A percentile compares a stretch with the other conserved stretches of the same genome.
phyloP scores from a whole-genome alignment of 2,797 vertebrate species.

The Lates japonicus region DNA sequence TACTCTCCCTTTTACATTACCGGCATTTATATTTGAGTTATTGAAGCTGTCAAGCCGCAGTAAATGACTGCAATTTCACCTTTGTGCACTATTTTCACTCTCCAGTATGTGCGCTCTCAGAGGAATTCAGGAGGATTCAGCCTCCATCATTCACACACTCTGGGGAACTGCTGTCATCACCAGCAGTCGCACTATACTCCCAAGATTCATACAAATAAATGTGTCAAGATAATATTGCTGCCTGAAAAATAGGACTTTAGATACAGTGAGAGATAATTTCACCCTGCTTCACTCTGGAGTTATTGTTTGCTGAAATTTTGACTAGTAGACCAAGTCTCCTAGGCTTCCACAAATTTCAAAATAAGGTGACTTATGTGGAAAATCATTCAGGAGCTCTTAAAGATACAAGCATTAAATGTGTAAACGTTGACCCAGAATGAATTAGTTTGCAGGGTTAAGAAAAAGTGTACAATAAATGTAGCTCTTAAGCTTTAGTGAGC shows the following conservation, averaged over 20 bases:
- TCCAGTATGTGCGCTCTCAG: constrained; percentile 23
- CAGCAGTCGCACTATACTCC: constrained; percentile 23
- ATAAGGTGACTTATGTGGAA: neutral
- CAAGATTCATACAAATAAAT: constrained; percentile 15
- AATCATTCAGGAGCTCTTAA: neutral
- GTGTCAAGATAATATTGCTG: constrained; percentile 14
- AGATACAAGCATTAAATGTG: neutral
- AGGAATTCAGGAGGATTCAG: constrained; percentile 52
- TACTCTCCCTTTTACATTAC: constrained; percentile 1
- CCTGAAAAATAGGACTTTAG: constrained; percentile 22
- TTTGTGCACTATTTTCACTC: constrained; percentile 49
- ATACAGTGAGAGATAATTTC: neutral
- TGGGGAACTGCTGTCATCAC: constrained; percentile 46
- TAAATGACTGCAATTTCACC: constrained; percentile 43
- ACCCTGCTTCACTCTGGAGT: neutral
- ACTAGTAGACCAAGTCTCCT: neutral
- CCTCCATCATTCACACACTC: constrained; percentile 38
- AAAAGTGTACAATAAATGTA: neutral
- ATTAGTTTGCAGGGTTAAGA: neutral
- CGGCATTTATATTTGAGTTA: constrained; percentile 13
- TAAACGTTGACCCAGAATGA: neutral
- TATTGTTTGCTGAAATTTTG: neutral
- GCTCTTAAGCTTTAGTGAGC: neutral
- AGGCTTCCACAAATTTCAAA: neutral
- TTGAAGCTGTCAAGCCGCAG: constrained; percentile 11